These are phyloP conservation scores for Drosophila rhopaloa DNA, from an alignment of 1,140 invertebrate species.

Conservation along the genomic window DNA sequence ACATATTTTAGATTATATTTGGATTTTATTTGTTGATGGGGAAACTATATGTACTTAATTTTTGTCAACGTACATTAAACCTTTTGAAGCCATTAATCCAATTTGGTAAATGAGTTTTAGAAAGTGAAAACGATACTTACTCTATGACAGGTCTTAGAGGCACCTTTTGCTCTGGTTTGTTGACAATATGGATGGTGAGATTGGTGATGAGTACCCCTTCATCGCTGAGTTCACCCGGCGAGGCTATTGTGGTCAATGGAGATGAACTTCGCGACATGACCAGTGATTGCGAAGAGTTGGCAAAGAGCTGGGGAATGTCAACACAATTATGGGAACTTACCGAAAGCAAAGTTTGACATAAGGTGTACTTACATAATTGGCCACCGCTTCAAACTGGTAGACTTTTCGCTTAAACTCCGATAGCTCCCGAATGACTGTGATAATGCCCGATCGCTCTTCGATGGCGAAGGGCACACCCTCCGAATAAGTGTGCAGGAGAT, in stretches of 20 bases:
- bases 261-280: slow-evolving; percentile 60
- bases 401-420: slow-evolving; percentile 88
- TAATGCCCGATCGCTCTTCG: slow-evolving; percentile 94
- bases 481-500: slow-evolving; percentile 92
- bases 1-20: too few relatives aligned
- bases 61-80: slow-evolving; percentile 7
- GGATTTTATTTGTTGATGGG: too few relatives aligned
- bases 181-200: slow-evolving; percentile 92
- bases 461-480: slow-evolving; percentile 95
- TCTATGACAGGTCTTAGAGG: slow-evolving; percentile 87
- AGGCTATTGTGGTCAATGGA: slow-evolving; percentile 56
- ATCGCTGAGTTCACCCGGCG: slow-evolving; percentile 69
- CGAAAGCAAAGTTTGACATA: too few relatives aligned
- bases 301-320: slow-evolving; percentile 58
- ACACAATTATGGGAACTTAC: not conserved
- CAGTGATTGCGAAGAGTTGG: slow-evolving; percentile 64
- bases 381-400: slow-evolving; percentile 93
- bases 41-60: not conserved
- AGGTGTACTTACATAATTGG: slow-evolving; percentile 86
- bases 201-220: slow-evolving; percentile 90
- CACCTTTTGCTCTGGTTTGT: slow-evolving; percentile 88
- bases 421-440: slow-evolving; percentile 92
- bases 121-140: slow-evolving; percentile 85
- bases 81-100: slow-evolving; percentile 17
- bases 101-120: not conserved